phyloP scores from a whole-genome alignment of 2,888 invertebrate genomes.

The Brenthis daphne region DNA sequence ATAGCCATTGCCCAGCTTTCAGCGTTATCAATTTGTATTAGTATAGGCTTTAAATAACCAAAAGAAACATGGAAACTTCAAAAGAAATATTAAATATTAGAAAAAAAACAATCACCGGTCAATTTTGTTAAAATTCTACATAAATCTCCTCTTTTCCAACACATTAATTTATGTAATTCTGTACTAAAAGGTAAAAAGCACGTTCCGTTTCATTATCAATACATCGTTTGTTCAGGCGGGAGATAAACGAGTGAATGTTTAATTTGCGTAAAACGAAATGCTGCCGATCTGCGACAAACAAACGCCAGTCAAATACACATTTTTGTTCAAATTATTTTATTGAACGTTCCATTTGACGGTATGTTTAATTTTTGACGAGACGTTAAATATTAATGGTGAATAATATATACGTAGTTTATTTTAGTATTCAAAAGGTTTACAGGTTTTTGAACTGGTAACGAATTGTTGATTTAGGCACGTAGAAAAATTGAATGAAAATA shows the following conservation, averaged over 20 bases:
- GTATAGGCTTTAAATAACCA: no score
- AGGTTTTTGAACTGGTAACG: no score
- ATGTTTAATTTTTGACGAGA: constrained; percentile 14
- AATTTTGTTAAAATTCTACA: background rate
- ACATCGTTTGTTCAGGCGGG: constrained; percentile 32
- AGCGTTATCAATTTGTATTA: no score
- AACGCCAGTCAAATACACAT: constrained; percentile 28
- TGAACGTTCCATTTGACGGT: constrained; percentile 22
- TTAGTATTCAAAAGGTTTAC: no score
- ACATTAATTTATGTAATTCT: constrained; percentile 14
- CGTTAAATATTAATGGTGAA: constrained; percentile 20
- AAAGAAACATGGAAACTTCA: no score
- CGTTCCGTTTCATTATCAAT: constrained; percentile 33
- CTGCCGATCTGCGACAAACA: constrained; percentile 29
- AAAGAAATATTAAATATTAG: no score
- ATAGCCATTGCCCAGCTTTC: no score
- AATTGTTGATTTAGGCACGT: no score
- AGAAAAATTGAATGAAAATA: no score
- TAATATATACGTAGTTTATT: background rate
- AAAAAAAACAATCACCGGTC: no score
- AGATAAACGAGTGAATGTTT: constrained; percentile 35
- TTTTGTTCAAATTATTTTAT: constrained; percentile 21
- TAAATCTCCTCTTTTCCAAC: background rate
- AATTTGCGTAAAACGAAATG: constrained; percentile 46
- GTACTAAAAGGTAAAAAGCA: constrained; percentile 22